Conservation (phyloP, 2,888 invertebrate species). For the Nymphalis urticae region DNA sequence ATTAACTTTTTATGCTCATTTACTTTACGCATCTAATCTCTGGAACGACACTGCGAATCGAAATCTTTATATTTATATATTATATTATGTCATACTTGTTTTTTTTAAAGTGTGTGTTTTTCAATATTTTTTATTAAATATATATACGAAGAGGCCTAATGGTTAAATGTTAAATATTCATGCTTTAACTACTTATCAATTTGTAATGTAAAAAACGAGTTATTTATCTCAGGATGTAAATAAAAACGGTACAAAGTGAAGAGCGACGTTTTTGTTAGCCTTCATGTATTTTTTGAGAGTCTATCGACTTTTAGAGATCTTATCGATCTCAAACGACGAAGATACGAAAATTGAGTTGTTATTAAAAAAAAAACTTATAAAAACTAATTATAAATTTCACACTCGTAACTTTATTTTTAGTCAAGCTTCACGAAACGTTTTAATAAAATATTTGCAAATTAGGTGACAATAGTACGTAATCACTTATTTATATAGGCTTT, state of each 20-base stretch:
- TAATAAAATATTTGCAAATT: too few relatives aligned
- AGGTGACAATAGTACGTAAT: too few relatives aligned
- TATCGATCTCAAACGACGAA: not conserved
- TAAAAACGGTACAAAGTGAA: constrained; percentile 11
- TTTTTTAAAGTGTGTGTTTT: not conserved
- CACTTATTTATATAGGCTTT: too few relatives aligned
- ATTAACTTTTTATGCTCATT: not conserved
- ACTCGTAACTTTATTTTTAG: too few relatives aligned
- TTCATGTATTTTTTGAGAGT: not conserved
- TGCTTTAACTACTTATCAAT: constrained; percentile 18
- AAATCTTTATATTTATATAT: not conserved
- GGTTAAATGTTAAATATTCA: constrained; percentile 22
- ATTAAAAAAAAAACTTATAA: too few relatives aligned
- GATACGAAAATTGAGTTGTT: not conserved
- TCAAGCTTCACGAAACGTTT: too few relatives aligned
- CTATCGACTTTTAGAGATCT: too few relatives aligned
- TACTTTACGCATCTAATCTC: constrained; percentile 2
- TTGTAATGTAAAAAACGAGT: constrained; percentile 31
- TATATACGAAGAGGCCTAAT: not conserved
- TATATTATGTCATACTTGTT: too few relatives aligned
- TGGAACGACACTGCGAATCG: not conserved
- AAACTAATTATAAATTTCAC: too few relatives aligned
- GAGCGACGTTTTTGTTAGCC: not conserved
- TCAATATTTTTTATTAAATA: not conserved
- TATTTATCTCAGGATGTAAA: constrained; percentile 28